A percentile compares a stretch with the other conserved stretches of the same genome.
phyloP scores from a whole-genome alignment of 2,113 vertebrate genomes.

The Isichthys henryi region DNA sequence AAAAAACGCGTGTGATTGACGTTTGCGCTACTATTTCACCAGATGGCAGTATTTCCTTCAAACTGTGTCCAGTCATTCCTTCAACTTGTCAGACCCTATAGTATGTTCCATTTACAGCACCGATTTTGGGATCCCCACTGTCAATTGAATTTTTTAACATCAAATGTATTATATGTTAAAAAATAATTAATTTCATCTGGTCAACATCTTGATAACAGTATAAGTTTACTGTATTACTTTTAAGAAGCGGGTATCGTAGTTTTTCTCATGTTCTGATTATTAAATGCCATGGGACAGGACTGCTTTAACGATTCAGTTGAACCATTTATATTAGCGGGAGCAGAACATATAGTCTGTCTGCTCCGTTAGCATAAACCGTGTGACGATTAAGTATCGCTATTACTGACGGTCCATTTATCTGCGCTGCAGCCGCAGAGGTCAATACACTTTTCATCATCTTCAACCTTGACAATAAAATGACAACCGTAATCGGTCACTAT shows the following conservation, averaged over 20 bases:
- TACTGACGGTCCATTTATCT: not conserved
- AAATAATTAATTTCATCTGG: not conserved
- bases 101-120: not conserved
- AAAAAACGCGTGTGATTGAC: too few species aligned
- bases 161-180: not conserved
- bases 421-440: not conserved
- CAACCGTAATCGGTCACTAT: not conserved
- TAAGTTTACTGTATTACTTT: not conserved
- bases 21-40: not conserved
- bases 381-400: not conserved
- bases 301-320: not conserved
- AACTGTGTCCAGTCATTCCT: not conserved
- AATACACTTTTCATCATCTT: not conserved
- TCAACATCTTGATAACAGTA: not conserved
- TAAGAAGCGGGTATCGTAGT: not conserved
- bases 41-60: constrained; percentile 5
- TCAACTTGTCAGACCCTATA: not conserved
- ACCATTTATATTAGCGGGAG: not conserved
- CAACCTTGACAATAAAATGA: not conserved
- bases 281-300: not conserved
- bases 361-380: not conserved
- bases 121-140: not conserved
- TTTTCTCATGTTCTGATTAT: not conserved
- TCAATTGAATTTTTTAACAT: not conserved
- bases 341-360: not conserved